Evolutionary conservation across 1,140 invertebrate species (phyloP), one percentile per base, ranked within the genome.

Genomic region (Nylanderia fulva): DNA sequence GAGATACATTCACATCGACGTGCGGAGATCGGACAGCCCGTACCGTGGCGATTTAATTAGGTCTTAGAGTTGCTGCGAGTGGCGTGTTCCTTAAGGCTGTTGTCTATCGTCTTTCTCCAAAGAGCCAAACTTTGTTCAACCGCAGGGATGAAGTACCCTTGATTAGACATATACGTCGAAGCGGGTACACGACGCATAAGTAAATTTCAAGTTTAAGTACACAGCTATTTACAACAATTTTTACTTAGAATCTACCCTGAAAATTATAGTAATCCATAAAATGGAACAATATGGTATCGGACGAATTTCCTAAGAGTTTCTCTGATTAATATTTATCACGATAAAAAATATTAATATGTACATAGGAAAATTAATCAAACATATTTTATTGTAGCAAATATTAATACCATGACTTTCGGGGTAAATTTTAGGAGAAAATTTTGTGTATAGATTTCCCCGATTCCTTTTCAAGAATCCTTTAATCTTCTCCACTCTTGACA

Each of bases 11-110:
- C 71, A 71, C 77, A 82, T 82, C 72, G 66, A 42, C 77, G 24
- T 82, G 27, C 45, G 18, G 18, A 54, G 71, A 84, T 86, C 85
- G 88, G 87, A 77, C 58, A 88, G 74, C 66, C 9, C 84, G 79
- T 76, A 80, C 58, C 84, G 84, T 63, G 79, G 52, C 87, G 88
- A 89, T 89, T 89, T 84, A 90, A 90, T 89, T 90, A 90, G 75
- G 69, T 86, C 79, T 36, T 24, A 60, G 27, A 66, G 84, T 74
- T 42, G 29, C 39, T 29, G 61, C 61, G 33, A 85, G 52, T 54
- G 58, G 60, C 58, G 72, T 87, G 76, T 85, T 88, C 71, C 87
- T 88, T 77, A 77, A 88, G 76, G 54, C 64, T 69, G 87, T 84
- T 89, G 87, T 86, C 77, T 86, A 80, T 27, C 45, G 79, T 84